Conservation (phyloP, 2,113 vertebrate genomes). For the Gymnarchus niloticus region DNA sequence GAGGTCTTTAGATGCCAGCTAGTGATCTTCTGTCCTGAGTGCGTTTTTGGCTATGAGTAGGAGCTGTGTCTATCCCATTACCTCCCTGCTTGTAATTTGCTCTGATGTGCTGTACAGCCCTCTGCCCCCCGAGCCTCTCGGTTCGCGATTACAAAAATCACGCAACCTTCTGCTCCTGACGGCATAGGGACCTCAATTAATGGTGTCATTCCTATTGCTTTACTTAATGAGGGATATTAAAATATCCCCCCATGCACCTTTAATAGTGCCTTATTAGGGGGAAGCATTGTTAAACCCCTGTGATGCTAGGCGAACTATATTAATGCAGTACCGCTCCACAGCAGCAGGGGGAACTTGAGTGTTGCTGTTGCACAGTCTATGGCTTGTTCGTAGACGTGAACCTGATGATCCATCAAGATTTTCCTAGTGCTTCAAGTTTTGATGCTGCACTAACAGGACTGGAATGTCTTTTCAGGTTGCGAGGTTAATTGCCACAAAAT, state of each 20-base stretch:
- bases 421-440: not conserved
- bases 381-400: not conserved
- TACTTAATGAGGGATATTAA: not conserved
- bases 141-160: not conserved
- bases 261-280: not conserved
- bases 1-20: not conserved
- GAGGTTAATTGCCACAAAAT: not conserved
- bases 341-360: slow-evolving; percentile 60
- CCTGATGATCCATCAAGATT: not conserved
- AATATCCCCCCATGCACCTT: too few relatives aligned
- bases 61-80: not conserved
- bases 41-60: not conserved
- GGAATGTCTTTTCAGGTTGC: not conserved
- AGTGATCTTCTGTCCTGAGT: not conserved
- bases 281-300: not conserved
- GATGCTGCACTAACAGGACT: not conserved
- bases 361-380: slow-evolving; percentile 18
- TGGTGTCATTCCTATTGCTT: not conserved
- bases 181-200: not conserved
- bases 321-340: slow-evolving; percentile 20
- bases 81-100: slow-evolving; percentile 2
- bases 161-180: not conserved
- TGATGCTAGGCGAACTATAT: not conserved
- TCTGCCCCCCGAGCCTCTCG: not conserved
- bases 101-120: not conserved